These are phyloP conservation scores for Trachops cirrhosus DNA, from an alignment of 2,797 vertebrate species.

Conservation along the genomic window DNA sequence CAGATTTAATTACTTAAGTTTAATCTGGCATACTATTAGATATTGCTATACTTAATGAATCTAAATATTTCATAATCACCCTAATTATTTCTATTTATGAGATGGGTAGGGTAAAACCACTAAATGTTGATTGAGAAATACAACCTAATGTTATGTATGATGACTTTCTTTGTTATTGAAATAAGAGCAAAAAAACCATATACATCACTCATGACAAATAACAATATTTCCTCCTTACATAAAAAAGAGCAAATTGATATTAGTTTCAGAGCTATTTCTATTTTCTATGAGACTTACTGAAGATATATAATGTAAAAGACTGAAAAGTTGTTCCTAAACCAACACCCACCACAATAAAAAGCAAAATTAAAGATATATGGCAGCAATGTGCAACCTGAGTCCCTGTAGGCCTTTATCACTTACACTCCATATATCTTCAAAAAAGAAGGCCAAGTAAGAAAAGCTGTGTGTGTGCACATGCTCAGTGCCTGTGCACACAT, in stretches of 20 bases:
- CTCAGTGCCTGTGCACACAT: no score
- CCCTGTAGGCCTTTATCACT: not conserved
- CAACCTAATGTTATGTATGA: not conserved
- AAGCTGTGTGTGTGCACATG: not conserved
- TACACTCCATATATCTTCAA: not conserved
- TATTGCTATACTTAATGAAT: not conserved
- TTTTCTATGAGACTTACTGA: slow-evolving; percentile 24
- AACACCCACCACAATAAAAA: slow-evolving; percentile 16
- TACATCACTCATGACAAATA: not conserved
- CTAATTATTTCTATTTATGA: slow-evolving; percentile 42
- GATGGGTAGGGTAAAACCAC: not conserved
- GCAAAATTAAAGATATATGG: not conserved
- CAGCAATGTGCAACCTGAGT: not conserved
- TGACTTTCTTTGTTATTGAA: slow-evolving; percentile 8
- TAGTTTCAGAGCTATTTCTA: not conserved
- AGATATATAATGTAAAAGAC: not conserved
- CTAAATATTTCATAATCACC: slow-evolving; percentile 28
- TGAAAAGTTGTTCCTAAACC: slow-evolving; percentile 5
- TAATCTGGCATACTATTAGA: slow-evolving; percentile 28
- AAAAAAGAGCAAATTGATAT: not conserved
- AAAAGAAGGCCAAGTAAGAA: not conserved
- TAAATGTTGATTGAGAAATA: slow-evolving; percentile 35
- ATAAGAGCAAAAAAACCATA: slow-evolving; percentile 32
- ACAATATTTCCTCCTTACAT: not conserved
- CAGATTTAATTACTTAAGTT: not conserved